Evolutionary conservation across 2,888 invertebrate genomes (phyloP).

Genomic region (Phyllotreta cruciferae): DNA sequence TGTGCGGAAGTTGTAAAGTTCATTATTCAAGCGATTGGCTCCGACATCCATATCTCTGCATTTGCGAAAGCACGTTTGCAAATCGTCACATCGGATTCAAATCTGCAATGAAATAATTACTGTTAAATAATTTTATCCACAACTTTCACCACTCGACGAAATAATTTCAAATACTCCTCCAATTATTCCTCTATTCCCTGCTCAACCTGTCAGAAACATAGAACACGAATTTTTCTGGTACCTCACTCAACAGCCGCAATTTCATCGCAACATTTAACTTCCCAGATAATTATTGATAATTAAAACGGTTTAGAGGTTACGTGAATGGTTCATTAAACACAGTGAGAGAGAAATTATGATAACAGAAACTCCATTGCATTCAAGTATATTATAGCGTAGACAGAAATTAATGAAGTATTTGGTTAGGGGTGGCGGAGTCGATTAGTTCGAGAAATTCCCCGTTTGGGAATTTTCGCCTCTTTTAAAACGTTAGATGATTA

Average conservation of each 20-base stretch:
- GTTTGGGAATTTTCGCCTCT: constrained; percentile 14
- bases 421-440: constrained; percentile 20
- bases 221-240: constrained; percentile 7
- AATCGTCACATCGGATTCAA: neutral
- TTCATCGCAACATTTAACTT: constrained; percentile 23
- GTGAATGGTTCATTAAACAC: constrained; percentile 30
- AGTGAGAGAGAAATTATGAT: constrained; percentile 27
- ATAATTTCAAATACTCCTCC: too few species aligned
- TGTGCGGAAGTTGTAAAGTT: constrained; percentile 4
- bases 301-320: constrained; percentile 19
- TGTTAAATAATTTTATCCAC: too few species aligned
- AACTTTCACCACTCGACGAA: too few species aligned
- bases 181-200: neutral
- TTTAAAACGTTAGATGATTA: constrained; percentile 1
- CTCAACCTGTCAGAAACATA: neutral
- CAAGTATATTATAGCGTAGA: constrained; percentile 27
- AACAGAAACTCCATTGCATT: constrained; percentile 28
- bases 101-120: constrained; percentile 22
- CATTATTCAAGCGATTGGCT: constrained; percentile 19
- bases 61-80: neutral
- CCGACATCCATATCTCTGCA: constrained; percentile 25
- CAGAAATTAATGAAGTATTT: constrained; percentile 28
- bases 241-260: constrained; percentile 1
- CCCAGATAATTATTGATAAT: constrained; percentile 27
- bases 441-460: constrained; percentile 19